These are phyloP conservation scores for Sinhomidia bicolor DNA, from an alignment of 2,888 invertebrate species.

Conservation along the genomic window DNA sequence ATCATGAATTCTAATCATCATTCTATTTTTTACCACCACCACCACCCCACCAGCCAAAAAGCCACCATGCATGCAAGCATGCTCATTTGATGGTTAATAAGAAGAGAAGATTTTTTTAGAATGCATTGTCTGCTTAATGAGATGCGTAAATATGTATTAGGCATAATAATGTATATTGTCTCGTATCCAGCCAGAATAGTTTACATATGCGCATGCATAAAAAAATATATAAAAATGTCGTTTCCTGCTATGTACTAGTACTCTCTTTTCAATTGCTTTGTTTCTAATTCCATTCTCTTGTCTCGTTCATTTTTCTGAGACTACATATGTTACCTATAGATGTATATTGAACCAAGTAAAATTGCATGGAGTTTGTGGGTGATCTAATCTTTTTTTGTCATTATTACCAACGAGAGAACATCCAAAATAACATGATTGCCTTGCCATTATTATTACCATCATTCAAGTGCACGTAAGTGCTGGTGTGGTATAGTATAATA, in stretches of 20 bases:
- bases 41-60: no score
- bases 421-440: conserved; percentile 7
- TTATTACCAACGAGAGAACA: neutral
- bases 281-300: no score
- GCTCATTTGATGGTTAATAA: no score
- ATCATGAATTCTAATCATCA: neutral
- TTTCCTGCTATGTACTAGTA: neutral
- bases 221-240: neutral
- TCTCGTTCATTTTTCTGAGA: neutral
- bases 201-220: neutral
- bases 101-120: neutral
- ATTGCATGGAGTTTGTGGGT: neutral
- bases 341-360: neutral
- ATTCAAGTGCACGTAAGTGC: neutral
- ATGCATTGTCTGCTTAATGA: neutral
- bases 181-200: neutral
- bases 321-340: no score
- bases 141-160: neutral
- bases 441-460: conserved; percentile 6
- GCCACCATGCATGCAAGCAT: no score
- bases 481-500: conserved; percentile 12
- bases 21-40: neutral
- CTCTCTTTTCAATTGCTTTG: neutral
- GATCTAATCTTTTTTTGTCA: conserved; percentile 27
- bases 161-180: neutral